Evolutionary conservation across 2,888 invertebrate genomes (phyloP).

Genomic region (Leptogaster cylindrica): DNA sequence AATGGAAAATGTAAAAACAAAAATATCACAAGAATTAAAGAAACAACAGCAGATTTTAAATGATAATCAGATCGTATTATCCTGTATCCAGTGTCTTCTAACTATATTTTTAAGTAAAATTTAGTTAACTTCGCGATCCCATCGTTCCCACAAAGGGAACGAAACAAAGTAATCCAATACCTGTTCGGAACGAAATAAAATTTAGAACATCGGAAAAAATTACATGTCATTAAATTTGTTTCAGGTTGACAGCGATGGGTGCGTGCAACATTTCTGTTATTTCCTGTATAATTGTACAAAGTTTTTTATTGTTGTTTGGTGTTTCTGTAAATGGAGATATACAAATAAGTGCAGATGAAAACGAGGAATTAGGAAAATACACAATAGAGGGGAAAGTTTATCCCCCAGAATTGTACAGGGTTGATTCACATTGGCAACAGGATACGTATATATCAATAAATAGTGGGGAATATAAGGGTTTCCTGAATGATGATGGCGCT

Average conservation of each 20-base stretch:
- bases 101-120: too few relatives aligned
- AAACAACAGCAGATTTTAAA: too few relatives aligned
- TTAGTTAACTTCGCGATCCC: too few relatives aligned
- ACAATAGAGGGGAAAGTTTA: conserved; percentile 83
- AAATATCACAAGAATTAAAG: too few relatives aligned
- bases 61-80: too few relatives aligned
- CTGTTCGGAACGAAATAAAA: too few relatives aligned
- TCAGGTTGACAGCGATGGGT: conserved; percentile 7
- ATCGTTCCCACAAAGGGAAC: too few relatives aligned
- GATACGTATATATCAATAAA: conserved; percentile 83
- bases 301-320: background rate
- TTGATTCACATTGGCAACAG: conserved; percentile 73
- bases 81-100: too few relatives aligned
- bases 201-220: background rate
- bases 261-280: conserved; percentile 22
- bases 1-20: too few relatives aligned
- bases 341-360: conserved; percentile 54
- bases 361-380: conserved; percentile 67
- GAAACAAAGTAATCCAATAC: too few relatives aligned
- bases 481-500: conserved; percentile 88
- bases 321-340: background rate
- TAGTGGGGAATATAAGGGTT: conserved; percentile 87
- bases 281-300: conserved; percentile 8
- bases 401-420: conserved; percentile 70
- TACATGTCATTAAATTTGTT: background rate